These are phyloP conservation scores for Oreocharis arfaki DNA, from an alignment of 2,113 vertebrate species.

Conservation along the genomic window DNA sequence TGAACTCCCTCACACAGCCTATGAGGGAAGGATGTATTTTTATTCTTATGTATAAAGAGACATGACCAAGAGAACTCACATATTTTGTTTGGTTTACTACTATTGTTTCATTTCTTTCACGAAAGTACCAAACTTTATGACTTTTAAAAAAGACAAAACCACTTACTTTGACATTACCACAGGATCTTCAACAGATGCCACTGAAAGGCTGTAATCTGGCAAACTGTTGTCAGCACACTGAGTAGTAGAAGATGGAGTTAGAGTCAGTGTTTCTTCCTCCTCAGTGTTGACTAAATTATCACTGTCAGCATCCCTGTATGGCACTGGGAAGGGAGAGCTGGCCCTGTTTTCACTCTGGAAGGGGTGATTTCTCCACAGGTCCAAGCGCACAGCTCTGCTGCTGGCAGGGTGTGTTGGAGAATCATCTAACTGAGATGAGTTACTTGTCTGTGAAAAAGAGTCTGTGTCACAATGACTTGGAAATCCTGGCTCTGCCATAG, in stretches of 20 bases:
- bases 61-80: not conserved
- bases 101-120: not conserved
- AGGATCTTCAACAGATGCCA: slow-evolving; percentile 82
- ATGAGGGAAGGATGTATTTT: not conserved
- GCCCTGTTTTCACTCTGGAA: slow-evolving; percentile 48
- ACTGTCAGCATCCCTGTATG: not conserved
- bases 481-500: slow-evolving; percentile 70
- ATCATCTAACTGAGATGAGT: slow-evolving; percentile 58
- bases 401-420: slow-evolving; percentile 46
- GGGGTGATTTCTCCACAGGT: slow-evolving; percentile 48
- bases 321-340: slow-evolving; percentile 41
- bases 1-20: not conserved
- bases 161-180: slow-evolving; percentile 89
- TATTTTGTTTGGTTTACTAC: not conserved
- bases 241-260: slow-evolving; percentile 66
- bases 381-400: slow-evolving; percentile 15
- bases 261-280: slow-evolving; percentile 75
- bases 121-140: not conserved
- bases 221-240: slow-evolving; percentile 57
- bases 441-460: slow-evolving; percentile 78
- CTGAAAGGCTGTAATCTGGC: slow-evolving; percentile 64
- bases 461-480: slow-evolving; percentile 76
- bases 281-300: slow-evolving; percentile 60
- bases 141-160: not conserved
- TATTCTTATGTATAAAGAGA: not conserved